phyloP scores from a whole-genome alignment of 2,113 vertebrate genomes.

The Pygoscelis adeliae region DNA sequence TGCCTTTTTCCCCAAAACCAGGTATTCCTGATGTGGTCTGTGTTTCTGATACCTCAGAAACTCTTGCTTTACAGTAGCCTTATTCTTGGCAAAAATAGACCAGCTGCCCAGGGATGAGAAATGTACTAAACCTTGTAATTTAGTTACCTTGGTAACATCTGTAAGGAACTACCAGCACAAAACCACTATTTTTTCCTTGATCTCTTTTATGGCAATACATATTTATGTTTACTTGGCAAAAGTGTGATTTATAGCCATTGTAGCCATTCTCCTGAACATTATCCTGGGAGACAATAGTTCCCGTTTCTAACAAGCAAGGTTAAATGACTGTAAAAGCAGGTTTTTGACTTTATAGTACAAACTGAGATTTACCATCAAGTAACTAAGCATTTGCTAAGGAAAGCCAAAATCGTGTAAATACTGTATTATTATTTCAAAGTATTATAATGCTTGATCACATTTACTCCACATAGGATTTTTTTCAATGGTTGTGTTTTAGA shows the following conservation, averaged over 20 bases:
- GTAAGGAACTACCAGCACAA: slow-evolving; percentile 26
- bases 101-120: slow-evolving; percentile 44
- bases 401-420: not conserved
- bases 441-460: not conserved
- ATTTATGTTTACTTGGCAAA: slow-evolving; percentile 34
- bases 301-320: not conserved
- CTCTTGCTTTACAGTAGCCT: not conserved
- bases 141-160: slow-evolving; percentile 76
- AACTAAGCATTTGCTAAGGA: not conserved
- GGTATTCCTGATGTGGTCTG: not conserved
- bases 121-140: slow-evolving; percentile 56
- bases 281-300: not conserved
- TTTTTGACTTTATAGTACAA: not conserved
- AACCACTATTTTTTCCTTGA: slow-evolving; percentile 15
- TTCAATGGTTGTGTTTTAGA: not conserved
- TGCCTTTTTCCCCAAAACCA: not conserved
- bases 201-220: slow-evolving; percentile 19
- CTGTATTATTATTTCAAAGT: not conserved
- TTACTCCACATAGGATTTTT: not conserved
- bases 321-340: not conserved
- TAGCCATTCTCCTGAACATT: not conserved
- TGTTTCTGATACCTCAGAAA: not conserved
- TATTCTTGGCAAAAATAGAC: slow-evolving; percentile 9
- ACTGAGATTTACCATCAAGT: not conserved
- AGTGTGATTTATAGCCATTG: not conserved